Percentiles rank a stretch among this genome's conserved stretches.
Evolutionary conservation across 2,888 invertebrate species (phyloP).

Genomic region (Drosophila limbata): DNA sequence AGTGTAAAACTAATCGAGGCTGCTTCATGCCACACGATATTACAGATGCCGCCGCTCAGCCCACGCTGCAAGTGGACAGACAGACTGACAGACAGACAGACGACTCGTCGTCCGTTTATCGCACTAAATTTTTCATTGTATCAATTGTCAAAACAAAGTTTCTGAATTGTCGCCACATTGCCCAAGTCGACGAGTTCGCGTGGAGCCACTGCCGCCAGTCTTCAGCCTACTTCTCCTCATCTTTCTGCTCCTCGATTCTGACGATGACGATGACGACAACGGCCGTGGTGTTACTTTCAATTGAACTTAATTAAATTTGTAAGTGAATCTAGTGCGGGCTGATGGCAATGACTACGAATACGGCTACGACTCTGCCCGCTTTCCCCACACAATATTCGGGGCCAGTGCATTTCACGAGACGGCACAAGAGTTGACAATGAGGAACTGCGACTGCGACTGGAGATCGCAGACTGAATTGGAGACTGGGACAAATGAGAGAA

Average conservation of each 20-base stretch:
- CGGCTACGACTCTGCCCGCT: slow-evolving; percentile 13
- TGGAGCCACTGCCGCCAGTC: slow-evolving; percentile 17
- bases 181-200: slow-evolving; percentile 44
- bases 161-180: slow-evolving; percentile 70
- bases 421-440: slow-evolving; percentile 57
- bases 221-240: slow-evolving; percentile 18
- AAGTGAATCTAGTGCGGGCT: slow-evolving; percentile 85
- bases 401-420: slow-evolving; percentile 46
- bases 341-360: slow-evolving; percentile 30
- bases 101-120: slow-evolving; percentile 45
- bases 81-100: slow-evolving; percentile 12
- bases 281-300: slow-evolving; percentile 82
- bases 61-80: slow-evolving; percentile 63
- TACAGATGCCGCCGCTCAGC: slow-evolving; percentile 52
- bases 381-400: slow-evolving; percentile 23
- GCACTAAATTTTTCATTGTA: slow-evolving; percentile 81
- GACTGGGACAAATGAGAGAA: slow-evolving; percentile 33
- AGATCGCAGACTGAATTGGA: slow-evolving; percentile 15
- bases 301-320: slow-evolving; percentile 86
- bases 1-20: slow-evolving; percentile 70
- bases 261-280: slow-evolving; percentile 37
- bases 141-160: slow-evolving; percentile 81
- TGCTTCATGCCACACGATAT: slow-evolving; percentile 34
- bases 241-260: slow-evolving; percentile 17
- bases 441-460: slow-evolving; percentile 45